phyloP scores from a whole-genome alignment of 2,888 invertebrate species.

The Graphium colonna region DNA sequence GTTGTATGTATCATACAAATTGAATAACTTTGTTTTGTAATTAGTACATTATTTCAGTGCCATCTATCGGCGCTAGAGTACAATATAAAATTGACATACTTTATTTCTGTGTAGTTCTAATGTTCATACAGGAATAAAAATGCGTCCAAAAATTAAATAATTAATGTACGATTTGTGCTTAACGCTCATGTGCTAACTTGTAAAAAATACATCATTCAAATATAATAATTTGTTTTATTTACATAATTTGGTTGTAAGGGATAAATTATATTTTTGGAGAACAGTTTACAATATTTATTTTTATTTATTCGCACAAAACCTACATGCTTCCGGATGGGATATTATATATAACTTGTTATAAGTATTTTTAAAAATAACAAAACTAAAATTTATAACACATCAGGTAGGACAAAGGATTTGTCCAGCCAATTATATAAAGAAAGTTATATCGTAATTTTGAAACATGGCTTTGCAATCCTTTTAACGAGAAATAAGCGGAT shows the following conservation, averaged over 20 bases:
- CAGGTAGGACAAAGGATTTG: too few relatives aligned
- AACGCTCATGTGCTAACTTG: neutral
- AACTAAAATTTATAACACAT: neutral
- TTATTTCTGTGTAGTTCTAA: neutral
- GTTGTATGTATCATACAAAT: neutral
- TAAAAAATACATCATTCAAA: neutral
- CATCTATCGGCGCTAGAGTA: slow-evolving; percentile 8
- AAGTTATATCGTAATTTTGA: too few relatives aligned
- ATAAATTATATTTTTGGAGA: neutral
- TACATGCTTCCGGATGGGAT: too few relatives aligned
- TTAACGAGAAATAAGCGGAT: too few relatives aligned
- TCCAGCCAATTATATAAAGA: too few relatives aligned
- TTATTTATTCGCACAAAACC: too few relatives aligned
- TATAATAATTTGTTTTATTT: neutral
- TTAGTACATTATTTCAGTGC: neutral
- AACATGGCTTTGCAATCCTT: too few relatives aligned
- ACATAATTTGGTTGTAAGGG: too few relatives aligned
- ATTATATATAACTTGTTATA: neutral
- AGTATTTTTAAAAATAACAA: neutral
- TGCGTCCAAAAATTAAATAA: neutral
- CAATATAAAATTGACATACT: neutral
- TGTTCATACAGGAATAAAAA: too few relatives aligned
- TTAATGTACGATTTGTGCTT: neutral
- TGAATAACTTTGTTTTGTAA: neutral
- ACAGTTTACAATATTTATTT: neutral